phyloP scores from a whole-genome alignment of 2,113 vertebrate genomes.

The Petrocephalus microphthalmus region DNA sequence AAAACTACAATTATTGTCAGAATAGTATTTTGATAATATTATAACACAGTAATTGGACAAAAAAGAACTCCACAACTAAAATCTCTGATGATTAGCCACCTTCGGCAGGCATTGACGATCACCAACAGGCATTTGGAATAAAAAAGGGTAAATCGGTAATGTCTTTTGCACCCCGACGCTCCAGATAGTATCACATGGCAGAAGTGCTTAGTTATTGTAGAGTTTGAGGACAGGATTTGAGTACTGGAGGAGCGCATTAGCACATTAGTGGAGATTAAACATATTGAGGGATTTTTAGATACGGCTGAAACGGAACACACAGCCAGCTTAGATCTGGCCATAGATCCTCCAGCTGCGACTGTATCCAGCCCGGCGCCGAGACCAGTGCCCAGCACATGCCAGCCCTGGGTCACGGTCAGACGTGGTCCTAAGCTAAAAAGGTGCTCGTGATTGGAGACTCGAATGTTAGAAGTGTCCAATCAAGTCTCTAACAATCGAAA shows the following conservation, averaged over 20 bases:
- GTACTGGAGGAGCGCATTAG: background rate
- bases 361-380: background rate
- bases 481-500: background rate
- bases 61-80: background rate
- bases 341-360: background rate
- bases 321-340: background rate
- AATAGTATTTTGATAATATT: too few species aligned
- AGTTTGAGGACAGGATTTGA: background rate
- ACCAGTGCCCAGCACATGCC: background rate
- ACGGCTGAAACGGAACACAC: background rate
- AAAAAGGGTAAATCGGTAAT: background rate
- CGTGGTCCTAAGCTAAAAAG: background rate
- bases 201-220: background rate
- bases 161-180: background rate
- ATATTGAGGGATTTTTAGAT: background rate
- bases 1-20: too few species aligned
- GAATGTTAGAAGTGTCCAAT: background rate
- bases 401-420: background rate
- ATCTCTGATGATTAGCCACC: background rate
- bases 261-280: background rate
- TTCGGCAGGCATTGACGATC: background rate
- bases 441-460: background rate
- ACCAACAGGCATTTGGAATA: background rate
- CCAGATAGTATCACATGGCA: background rate
- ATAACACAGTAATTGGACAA: background rate